Evolutionary conservation across 2,797 vertebrate species (phyloP).

Genomic region (Geotrypetes seraphini): DNA sequence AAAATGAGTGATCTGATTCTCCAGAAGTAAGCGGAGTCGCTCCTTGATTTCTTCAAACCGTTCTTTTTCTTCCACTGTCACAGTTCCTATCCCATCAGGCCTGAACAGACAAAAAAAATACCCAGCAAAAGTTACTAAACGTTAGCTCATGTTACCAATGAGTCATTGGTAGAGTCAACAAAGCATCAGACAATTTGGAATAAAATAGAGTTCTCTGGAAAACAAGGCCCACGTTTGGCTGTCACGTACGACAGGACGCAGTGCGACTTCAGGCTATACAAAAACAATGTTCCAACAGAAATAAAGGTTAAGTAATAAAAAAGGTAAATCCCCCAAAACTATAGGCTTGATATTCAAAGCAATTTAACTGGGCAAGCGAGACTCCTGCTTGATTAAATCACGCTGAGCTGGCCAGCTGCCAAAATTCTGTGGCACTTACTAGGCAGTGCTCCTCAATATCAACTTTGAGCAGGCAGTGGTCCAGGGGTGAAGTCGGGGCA

Average conservation of each 20-base stretch:
- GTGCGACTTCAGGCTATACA: too few species aligned
- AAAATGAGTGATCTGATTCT: slow-evolving; percentile 97
- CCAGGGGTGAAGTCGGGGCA: too few species aligned
- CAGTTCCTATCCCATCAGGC: slow-evolving; percentile 93
- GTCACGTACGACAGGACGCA: rapidly evolving
- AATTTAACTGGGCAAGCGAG: too few species aligned
- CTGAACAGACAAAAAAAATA: slow-evolving; percentile 53
- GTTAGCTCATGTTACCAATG: slow-evolving; percentile 11
- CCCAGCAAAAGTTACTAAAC: slow-evolving; percentile 24
- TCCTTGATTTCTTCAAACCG: slow-evolving; percentile 96
- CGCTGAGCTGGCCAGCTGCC: too few species aligned
- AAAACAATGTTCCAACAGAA: too few species aligned
- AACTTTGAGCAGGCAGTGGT: too few species aligned
- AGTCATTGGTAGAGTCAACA: slow-evolving; percentile 17
- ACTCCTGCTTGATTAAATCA: too few species aligned
- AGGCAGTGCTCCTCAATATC: too few species aligned
- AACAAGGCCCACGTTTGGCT: rapidly evolving
- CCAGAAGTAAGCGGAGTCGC: slow-evolving; percentile 83
- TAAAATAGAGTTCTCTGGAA: neutral
- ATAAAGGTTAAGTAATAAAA: too few species aligned
- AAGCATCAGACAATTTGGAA: slow-evolving; percentile 6
- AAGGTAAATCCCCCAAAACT: too few species aligned
- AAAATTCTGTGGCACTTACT: too few species aligned
- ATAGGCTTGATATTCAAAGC: too few species aligned
- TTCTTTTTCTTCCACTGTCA: slow-evolving; percentile 86